Conservation (phyloP, 2,888 invertebrate species). For the Peribatodes rhomboidaria region DNA sequence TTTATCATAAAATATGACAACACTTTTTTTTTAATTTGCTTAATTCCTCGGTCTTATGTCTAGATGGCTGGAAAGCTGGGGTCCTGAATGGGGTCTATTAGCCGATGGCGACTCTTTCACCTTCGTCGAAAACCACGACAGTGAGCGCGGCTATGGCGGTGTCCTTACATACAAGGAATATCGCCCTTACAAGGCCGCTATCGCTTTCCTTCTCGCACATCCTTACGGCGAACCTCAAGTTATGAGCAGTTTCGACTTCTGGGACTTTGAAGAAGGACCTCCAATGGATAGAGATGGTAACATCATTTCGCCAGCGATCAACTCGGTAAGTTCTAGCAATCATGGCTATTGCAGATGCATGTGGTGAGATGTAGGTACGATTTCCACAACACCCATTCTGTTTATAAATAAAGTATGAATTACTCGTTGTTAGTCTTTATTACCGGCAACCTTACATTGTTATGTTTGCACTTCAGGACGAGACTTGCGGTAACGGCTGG, state of each 20-base stretch:
- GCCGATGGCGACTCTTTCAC: slow-evolving; percentile 86
- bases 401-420: no score
- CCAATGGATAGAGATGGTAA: slow-evolving; percentile 88
- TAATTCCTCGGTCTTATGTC: slow-evolving; percentile 56
- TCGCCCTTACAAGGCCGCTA: slow-evolving; percentile 91
- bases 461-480: slow-evolving; percentile 60
- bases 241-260: slow-evolving; percentile 94
- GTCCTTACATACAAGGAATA: slow-evolving; percentile 89
- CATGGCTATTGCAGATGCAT: neutral
- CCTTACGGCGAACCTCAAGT: slow-evolving; percentile 92
- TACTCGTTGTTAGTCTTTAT: no score
- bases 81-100: slow-evolving; percentile 88
- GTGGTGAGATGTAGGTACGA: no score
- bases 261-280: slow-evolving; percentile 88
- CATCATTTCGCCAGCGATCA: slow-evolving; percentile 88
- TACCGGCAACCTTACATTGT: no score
- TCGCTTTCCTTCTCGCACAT: slow-evolving; percentile 94
- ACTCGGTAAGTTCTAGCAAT: slow-evolving; percentile 69
- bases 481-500: slow-evolving; percentile 89
- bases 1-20: no score
- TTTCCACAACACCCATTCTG: no score
- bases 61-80: slow-evolving; percentile 88
- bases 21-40: no score
- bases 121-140: slow-evolving; percentile 95
- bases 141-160: slow-evolving; percentile 89